Conservation (phyloP, 2,888 invertebrate species). For the Pycnomerus fuliginosus region DNA sequence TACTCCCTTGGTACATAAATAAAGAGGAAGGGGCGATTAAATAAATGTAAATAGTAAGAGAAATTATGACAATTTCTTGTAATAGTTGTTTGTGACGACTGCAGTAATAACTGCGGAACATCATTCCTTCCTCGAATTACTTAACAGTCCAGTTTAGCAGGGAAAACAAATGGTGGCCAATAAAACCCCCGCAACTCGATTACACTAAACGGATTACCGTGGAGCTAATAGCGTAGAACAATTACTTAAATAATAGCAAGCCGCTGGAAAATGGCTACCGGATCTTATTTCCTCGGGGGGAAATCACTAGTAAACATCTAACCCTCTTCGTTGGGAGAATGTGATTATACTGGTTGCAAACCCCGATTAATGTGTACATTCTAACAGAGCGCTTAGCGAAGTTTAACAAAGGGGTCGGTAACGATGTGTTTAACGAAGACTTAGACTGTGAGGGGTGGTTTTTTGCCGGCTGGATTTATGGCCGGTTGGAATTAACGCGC, state of each 20-base stretch:
- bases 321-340: constrained; percentile 35
- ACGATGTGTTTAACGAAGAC: constrained; percentile 45
- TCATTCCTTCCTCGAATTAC: constrained; percentile 13
- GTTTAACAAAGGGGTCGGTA: constrained; percentile 47
- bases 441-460: constrained; percentile 40
- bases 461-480: constrained; percentile 32
- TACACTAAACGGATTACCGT: constrained; percentile 51
- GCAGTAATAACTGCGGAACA: too few species aligned
- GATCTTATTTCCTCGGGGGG: constrained; percentile 51
- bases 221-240: constrained; percentile 51
- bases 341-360: constrained; percentile 23
- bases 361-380: constrained; percentile 19
- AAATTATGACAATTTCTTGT: too few species aligned
- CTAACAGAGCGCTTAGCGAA: constrained; percentile 35
- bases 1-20: too few species aligned
- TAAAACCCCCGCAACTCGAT: constrained; percentile 45
- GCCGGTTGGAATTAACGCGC: constrained; percentile 23
- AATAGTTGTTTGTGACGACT: too few species aligned
- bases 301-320: constrained; percentile 48
- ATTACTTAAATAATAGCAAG: constrained; percentile 53
- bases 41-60: too few species aligned
- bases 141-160: constrained; percentile 16
- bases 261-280: constrained; percentile 51
- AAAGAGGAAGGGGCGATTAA: too few species aligned
- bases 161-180: constrained; percentile 26